phyloP scores from a whole-genome alignment of 1,140 invertebrate genomes.

The Drosophila sproati region DNA sequence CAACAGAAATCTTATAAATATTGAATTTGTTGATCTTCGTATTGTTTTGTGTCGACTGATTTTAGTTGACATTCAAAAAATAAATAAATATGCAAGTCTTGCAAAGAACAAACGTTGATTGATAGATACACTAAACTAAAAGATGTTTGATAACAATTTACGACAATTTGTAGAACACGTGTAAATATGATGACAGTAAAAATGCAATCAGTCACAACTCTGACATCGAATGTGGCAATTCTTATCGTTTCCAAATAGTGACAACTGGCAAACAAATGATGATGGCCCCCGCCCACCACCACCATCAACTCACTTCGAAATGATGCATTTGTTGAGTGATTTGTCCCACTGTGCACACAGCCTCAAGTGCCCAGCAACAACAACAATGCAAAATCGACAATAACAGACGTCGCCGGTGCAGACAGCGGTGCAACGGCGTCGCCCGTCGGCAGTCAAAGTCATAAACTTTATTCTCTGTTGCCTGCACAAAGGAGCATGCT shows the following conservation, averaged over 20 bases:
- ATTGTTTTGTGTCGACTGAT: too few species aligned
- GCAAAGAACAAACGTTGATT: too few species aligned
- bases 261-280: background rate
- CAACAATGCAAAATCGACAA: constrained; percentile 69
- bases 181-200: constrained; percentile 2
- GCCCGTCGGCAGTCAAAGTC: constrained; percentile 73
- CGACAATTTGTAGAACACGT: constrained; percentile 6
- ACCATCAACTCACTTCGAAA: background rate
- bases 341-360: constrained; percentile 35
- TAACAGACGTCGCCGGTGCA: constrained; percentile 73
- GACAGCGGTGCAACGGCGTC: constrained; percentile 33
- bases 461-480: constrained; percentile 82
- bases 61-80: too few species aligned
- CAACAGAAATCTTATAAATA: too few species aligned
- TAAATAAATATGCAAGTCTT: too few species aligned
- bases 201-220: constrained; percentile 1
- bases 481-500: constrained; percentile 76
- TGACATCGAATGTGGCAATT: background rate
- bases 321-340: background rate
- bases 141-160: too few species aligned
- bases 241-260: too few species aligned
- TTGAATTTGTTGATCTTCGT: too few species aligned
- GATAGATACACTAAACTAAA: too few species aligned
- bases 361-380: constrained; percentile 43
- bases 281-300: too few species aligned